Evolutionary conservation across 1,140 invertebrate genomes (phyloP).

Genomic region (Lepidostoma basale): DNA sequence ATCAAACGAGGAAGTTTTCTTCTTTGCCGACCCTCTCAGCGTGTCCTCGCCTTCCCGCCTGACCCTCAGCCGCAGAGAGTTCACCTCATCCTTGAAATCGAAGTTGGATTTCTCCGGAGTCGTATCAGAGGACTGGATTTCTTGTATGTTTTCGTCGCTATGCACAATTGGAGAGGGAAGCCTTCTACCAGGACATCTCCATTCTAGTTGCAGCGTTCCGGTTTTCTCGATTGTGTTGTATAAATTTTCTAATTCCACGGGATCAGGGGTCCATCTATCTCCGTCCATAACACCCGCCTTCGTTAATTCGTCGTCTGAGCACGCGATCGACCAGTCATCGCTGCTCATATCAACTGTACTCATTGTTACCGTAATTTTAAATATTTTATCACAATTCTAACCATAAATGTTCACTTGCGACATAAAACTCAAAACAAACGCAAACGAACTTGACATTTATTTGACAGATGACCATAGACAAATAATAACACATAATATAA

Average conservation of each 20-base stretch:
- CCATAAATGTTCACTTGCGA: not conserved
- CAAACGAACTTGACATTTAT: too few species aligned
- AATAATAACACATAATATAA: too few species aligned
- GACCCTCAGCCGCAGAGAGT: constrained; percentile 67
- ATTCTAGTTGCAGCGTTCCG: constrained; percentile 62
- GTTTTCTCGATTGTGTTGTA: constrained; percentile 65
- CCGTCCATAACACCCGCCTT: constrained; percentile 52
- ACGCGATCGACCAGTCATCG: constrained; percentile 62
- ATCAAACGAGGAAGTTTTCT: constrained; percentile 77
- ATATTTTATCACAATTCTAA: not conserved
- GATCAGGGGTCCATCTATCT: constrained; percentile 55
- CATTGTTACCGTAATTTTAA: not conserved
- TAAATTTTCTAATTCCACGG: constrained; percentile 62
- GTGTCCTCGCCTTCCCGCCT: constrained; percentile 67
- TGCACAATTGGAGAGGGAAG: constrained; percentile 60
- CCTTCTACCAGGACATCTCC: constrained; percentile 69
- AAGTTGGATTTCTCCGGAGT: constrained; percentile 71
- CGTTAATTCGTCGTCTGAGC: constrained; percentile 66
- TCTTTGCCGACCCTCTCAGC: constrained; percentile 74
- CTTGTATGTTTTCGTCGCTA: constrained; percentile 54
- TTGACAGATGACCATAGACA: too few species aligned
- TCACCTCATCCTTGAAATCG: constrained; percentile 78
- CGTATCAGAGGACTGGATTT: constrained; percentile 50
- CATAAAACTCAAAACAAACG: too few species aligned
- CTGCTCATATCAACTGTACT: constrained; percentile 57